Evolutionary conservation across 2,888 invertebrate species (phyloP), one percentile per base, ranked within the genome.

Genomic region (Nemotelus pantherinus): DNA sequence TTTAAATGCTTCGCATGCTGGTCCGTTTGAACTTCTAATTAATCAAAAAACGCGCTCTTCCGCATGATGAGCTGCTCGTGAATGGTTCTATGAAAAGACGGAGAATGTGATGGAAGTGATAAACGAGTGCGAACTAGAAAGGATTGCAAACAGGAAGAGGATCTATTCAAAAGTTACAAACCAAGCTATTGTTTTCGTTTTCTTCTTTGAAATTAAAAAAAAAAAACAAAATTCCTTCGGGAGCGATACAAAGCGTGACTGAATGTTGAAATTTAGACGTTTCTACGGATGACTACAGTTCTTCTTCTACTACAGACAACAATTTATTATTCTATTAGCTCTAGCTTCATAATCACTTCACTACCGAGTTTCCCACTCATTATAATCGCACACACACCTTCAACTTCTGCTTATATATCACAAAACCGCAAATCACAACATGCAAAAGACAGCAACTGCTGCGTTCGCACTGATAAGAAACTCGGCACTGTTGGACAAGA

Each of bases 321-420:
- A 25, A 25, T 25, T 25, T 25, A 25, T 25, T 25, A 25, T 5
- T 63, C 63, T 63, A 63, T 41, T 4, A 5, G 7, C 43, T 47
- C 71, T 71, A 71, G 71, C 71, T 39, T 44, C 55, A 7, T 44
- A 43, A 45, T 44, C 71, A 71, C 55, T 71, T 10, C 10, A 71
- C 57, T 44, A 45, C 65, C 47, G 45, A 65, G n/a, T 1, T 9
- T 65, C 47, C 25, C 2, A 65, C 65, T 45, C 39, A 47, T 45
- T 25, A 5, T 10, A 58, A 45, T 10, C 47, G 65, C 65, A 60
- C 74, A 74, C 74, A 74, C 74, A 72, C 74, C 72, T 68, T 44
- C 10, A 5, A 4, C 57, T 72, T 58, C 45, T 48, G 10, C 7
- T 3, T 67, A 57, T 57, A 43, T 47, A 39, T 47, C 9, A 50